Percentiles rank a stretch among this genome's conserved stretches.
These are phyloP conservation scores for Platalea minor DNA, from an alignment of 2,797 vertebrate genomes.

Conservation along the genomic window DNA sequence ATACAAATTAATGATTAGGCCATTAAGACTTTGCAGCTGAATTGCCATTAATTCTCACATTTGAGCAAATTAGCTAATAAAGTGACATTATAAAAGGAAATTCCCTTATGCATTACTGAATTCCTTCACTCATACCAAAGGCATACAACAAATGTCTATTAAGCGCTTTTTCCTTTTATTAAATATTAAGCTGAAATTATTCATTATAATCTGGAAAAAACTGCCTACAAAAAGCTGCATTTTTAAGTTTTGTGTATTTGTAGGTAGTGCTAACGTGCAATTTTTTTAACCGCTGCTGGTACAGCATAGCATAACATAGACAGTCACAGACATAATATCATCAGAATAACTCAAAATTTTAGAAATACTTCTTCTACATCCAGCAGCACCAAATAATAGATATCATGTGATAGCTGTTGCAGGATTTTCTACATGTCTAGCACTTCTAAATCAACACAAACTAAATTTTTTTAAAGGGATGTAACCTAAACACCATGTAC, in stretches of 20 bases:
- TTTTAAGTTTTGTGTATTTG: neutral
- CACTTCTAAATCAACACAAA: neutral
- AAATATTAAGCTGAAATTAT: neutral
- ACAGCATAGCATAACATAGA: neutral
- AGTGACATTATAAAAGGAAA: conserved; percentile 6
- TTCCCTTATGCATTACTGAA: neutral
- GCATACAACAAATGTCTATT: neutral
- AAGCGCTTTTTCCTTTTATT: neutral
- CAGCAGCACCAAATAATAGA: neutral
- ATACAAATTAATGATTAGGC: conserved; percentile 35
- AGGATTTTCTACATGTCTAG: neutral
- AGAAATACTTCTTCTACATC: neutral
- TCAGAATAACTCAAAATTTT: neutral
- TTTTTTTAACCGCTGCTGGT: neutral
- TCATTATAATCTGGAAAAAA: neutral
- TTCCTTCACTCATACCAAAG: neutral
- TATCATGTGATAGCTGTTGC: neutral
- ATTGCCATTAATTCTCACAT: conserved; percentile 27
- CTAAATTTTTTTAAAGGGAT: neutral
- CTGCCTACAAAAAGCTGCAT: neutral
- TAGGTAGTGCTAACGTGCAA: neutral
- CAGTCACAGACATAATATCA: neutral
- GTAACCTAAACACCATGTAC: neutral
- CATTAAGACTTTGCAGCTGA: neutral
- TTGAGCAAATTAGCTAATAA: neutral